Percentiles rank a stretch among this genome's conserved stretches.
Conservation (phyloP, 1,140 invertebrate genomes). For the Drosophila athabasca region DNA sequence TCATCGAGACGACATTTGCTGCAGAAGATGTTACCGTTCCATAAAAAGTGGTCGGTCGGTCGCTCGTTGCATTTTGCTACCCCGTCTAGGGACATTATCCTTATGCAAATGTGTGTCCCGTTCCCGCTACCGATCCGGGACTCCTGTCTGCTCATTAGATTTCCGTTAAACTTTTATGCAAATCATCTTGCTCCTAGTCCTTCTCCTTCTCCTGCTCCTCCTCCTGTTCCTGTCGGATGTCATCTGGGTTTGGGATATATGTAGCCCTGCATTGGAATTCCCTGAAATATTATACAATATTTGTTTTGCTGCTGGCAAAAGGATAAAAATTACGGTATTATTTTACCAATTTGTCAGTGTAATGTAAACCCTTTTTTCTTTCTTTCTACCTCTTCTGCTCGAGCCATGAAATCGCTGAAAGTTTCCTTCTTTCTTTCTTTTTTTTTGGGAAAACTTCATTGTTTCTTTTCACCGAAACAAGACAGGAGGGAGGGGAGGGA, state of each 20-base stretch:
- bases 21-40: conserved; percentile 23
- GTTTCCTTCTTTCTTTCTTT: conserved; percentile 25
- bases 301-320: conserved; percentile 66
- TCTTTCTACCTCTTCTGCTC: conserved; percentile 37
- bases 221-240: conserved; percentile 22
- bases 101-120: conserved; percentile 38
- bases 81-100: conserved; percentile 50
- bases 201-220: not conserved
- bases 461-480: conserved; percentile 48
- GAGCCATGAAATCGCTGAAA: conserved; percentile 64
- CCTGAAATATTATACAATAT: conserved; percentile 75
- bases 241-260: conserved; percentile 61
- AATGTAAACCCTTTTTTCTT: conserved; percentile 56
- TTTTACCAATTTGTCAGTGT: conserved; percentile 79
- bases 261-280: conserved; percentile 11
- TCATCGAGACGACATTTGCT: conserved; percentile 76
- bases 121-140: conserved; percentile 21
- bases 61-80: conserved; percentile 50
- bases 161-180: conserved; percentile 79
- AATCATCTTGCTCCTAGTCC: conserved; percentile 46
- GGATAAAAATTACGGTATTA: conserved; percentile 76
- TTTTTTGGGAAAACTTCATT: conserved; percentile 34
- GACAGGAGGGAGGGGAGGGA: not conserved
- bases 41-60: conserved; percentile 46
- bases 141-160: conserved; percentile 61